Evolutionary conservation across 2,888 invertebrate species (phyloP), one percentile per base, ranked within the genome.

Genomic region (Drosophila tanythrix): DNA sequence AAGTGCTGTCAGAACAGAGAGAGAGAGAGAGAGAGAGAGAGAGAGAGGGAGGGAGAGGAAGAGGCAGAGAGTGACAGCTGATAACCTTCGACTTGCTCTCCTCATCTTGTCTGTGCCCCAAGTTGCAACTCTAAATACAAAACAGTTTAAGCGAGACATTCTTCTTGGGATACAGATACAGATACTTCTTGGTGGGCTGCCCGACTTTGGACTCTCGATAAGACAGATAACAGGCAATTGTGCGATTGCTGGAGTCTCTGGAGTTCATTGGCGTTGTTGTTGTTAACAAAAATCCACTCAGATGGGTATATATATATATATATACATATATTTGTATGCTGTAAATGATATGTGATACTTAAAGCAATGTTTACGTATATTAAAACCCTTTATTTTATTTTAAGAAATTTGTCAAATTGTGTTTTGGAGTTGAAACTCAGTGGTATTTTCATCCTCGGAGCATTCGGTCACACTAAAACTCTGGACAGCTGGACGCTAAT

Each of bases 161-260:
- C 21, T 38, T 36, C 51, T 38, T 48, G 18, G 33, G 7, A 15
- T 7, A 15, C 43, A 21, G 46, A 15, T 15, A 4, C 21, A 7
- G 76, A 74, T 74, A 60, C 63, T 69, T 75, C 79, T 31, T 46
- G 64, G 75, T 69, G 76, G 79, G 58, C 76, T 46, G 13, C 21
- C 15, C 21, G 59, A 50, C 66, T 61, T 48, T 40, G 43, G 57
- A 57, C 63, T 36, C 48, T 36, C 6, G 33, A 43, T 27, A 27
- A 33, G 33, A 25, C 15, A 60, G 68, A 76, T 77, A 78, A 60
- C 33, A 63, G 53, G 53, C 35, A n/a, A 2, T 10, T n/a, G 60
- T 38, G 27, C n/a, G 50, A 65, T 55, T 57, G 56, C 27, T 59
- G 33, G 51, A 27, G 53, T 50, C 40, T 40, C 27, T 15, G 35